These are phyloP conservation scores for Microdon myrmicae DNA, from an alignment of 2,888 invertebrate species.

Conservation along the genomic window DNA sequence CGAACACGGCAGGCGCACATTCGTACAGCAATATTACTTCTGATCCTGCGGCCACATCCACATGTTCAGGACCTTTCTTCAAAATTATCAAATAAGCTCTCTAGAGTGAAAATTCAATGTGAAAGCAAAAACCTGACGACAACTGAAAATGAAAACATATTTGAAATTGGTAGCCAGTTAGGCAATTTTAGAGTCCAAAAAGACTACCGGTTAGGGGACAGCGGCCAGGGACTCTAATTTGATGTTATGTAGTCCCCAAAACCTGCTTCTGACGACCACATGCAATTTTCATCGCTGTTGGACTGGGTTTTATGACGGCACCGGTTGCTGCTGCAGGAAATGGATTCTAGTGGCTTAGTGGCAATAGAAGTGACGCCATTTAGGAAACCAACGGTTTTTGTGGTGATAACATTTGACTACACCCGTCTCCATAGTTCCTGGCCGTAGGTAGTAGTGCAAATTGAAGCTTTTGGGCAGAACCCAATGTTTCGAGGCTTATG, in stretches of 20 bases:
- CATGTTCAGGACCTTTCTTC: too few species aligned
- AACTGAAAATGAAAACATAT: conserved; percentile 2
- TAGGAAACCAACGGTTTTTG: conserved; percentile 27
- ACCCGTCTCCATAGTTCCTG: too few species aligned
- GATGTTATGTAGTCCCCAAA: conserved; percentile 16
- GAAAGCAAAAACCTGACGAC: conserved; percentile 6
- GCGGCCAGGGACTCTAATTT: conserved; percentile 10
- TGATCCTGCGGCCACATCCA: too few species aligned
- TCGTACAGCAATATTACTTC: too few species aligned
- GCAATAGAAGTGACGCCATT: conserved; percentile 20
- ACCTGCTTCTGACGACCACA: conserved; percentile 19
- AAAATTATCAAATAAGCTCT: too few species aligned
- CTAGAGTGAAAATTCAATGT: conserved; percentile 13
- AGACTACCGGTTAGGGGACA: conserved; percentile 4
- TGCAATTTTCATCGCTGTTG: conserved; percentile 40
- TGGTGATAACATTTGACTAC: conserved; percentile 17
- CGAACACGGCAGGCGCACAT: too few species aligned
- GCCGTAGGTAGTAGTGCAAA: too few species aligned
- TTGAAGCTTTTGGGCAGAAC: too few species aligned
- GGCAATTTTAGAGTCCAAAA: conserved; percentile 23
- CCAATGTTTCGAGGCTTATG: too few species aligned
- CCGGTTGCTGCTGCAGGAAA: conserved; percentile 17
- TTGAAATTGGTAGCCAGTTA: conserved; percentile 11
- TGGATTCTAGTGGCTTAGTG: conserved; percentile 2
- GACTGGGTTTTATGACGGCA: conserved; percentile 22